phyloP scores from a whole-genome alignment of 2,888 invertebrate genomes.

The Oscheius onirici region DNA sequence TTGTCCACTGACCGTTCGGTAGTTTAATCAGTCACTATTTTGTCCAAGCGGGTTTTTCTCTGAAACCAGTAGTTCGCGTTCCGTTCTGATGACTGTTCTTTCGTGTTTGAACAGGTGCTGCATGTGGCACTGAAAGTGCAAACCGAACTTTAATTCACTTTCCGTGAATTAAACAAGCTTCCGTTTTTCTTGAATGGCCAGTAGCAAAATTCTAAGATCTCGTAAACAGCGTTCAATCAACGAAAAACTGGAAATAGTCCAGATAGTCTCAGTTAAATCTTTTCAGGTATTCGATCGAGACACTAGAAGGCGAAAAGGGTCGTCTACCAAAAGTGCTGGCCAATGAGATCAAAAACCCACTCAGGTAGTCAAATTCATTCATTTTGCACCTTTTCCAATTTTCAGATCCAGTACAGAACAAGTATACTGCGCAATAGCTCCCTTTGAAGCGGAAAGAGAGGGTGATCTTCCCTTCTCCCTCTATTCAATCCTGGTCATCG shows the following conservation, averaged over 20 bases:
- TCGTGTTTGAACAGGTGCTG: too few relatives aligned
- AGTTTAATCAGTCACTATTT: too few relatives aligned
- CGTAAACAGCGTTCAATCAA: too few relatives aligned
- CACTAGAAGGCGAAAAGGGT: conserved; percentile 28
- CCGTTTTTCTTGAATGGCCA: too few relatives aligned
- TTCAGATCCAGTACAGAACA: conserved; percentile 19
- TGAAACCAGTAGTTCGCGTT: too few relatives aligned
- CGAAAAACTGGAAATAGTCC: too few relatives aligned
- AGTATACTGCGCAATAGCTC: conserved; percentile 32
- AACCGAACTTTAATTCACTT: too few relatives aligned
- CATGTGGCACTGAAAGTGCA: neutral
- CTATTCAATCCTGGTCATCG: conserved; percentile 17
- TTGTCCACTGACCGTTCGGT: too few relatives aligned
- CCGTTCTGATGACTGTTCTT: too few relatives aligned
- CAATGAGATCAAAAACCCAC: conserved; percentile 26
- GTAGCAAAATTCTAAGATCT: too few relatives aligned
- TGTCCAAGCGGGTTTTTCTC: too few relatives aligned
- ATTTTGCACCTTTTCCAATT: neutral
- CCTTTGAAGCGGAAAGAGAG: conserved; percentile 27
- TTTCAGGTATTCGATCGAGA: conserved; percentile 34
- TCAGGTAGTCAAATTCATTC: conserved; percentile 7
- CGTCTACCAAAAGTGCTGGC: conserved; percentile 30
- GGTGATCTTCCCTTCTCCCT: conserved; percentile 31
- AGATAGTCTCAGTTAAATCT: neutral
- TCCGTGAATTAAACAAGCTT: too few relatives aligned